Evolutionary conservation across 2,888 invertebrate genomes (phyloP).

Genomic region (Palloptera scutellata): DNA sequence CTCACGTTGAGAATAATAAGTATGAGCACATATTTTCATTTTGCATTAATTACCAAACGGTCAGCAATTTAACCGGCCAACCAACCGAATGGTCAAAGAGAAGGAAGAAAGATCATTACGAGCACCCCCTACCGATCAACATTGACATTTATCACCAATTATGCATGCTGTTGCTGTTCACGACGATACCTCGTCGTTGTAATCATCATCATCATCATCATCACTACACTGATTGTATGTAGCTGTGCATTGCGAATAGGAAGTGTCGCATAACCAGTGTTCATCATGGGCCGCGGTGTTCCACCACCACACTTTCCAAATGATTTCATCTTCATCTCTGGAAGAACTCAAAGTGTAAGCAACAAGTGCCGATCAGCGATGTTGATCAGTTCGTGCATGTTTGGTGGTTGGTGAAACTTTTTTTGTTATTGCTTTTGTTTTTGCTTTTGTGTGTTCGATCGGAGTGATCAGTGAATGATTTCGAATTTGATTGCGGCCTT

Average conservation of each 20-base stretch:
- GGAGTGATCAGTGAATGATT: neutral
- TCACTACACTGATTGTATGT: neutral
- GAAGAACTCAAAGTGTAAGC: too few species aligned
- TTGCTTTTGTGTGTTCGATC: neutral
- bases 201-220: neutral
- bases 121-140: constrained; percentile 20
- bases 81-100: too few species aligned
- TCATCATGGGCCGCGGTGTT: neutral
- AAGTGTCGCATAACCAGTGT: constrained; percentile 28
- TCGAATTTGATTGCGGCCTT: constrained; percentile 11
- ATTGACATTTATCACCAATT: constrained; percentile 27
- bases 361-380: too few species aligned
- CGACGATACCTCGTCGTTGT: neutral
- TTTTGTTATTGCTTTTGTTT: too few species aligned
- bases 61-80: neutral
- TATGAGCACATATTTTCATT: constrained; percentile 28
- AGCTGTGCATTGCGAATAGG: neutral
- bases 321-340: neutral
- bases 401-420: too few species aligned
- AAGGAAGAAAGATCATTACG: constrained; percentile 15
- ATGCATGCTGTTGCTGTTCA: constrained; percentile 1
- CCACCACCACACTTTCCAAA: neutral
- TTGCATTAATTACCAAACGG: constrained; percentile 30
- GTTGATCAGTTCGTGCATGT: too few species aligned
- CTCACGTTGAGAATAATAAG: constrained; percentile 22